Conservation (phyloP, 2,797 vertebrate genomes). For the Cirrhinus mrigala region DNA sequence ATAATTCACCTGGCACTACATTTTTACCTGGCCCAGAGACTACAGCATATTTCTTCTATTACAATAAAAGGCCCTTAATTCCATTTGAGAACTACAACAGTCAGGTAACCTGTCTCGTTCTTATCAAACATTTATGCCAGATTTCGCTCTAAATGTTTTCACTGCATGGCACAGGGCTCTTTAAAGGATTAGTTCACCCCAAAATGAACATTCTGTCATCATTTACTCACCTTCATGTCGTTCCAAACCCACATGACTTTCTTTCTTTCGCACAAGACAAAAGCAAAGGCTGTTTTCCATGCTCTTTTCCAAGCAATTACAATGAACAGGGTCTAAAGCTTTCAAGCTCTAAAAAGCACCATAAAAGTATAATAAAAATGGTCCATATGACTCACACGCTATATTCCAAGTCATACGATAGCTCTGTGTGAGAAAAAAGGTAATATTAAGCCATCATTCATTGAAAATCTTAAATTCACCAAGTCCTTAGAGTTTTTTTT, state of each 20-base stretch:
- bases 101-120: conserved; percentile 25
- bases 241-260: conserved; percentile 29
- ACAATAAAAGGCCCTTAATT: conserved; percentile 31
- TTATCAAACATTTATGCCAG: conserved; percentile 20
- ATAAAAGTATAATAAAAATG: conserved; percentile 26
- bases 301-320: conserved; percentile 30
- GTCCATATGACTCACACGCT: conserved; percentile 11
- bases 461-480: background rate
- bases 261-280: conserved; percentile 24
- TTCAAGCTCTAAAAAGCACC: conserved; percentile 12
- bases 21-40: conserved; percentile 28
- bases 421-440: background rate
- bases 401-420: background rate
- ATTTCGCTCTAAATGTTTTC: conserved; percentile 24
- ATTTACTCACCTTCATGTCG: conserved; percentile 34
- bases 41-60: conserved; percentile 27
- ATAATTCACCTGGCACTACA: conserved; percentile 35
- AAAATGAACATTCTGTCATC: conserved; percentile 35
- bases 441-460: background rate
- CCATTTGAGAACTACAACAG: conserved; percentile 22
- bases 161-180: conserved; percentile 6
- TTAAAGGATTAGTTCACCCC: conserved; percentile 20
- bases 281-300: conserved; percentile 23
- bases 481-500: too few species aligned
- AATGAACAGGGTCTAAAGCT: conserved; percentile 18